Percentiles rank a stretch among this genome's conserved stretches.
These are phyloP conservation scores for Pangasius larnaudii DNA, from an alignment of 2,797 vertebrate genomes.

Conservation along the genomic window DNA sequence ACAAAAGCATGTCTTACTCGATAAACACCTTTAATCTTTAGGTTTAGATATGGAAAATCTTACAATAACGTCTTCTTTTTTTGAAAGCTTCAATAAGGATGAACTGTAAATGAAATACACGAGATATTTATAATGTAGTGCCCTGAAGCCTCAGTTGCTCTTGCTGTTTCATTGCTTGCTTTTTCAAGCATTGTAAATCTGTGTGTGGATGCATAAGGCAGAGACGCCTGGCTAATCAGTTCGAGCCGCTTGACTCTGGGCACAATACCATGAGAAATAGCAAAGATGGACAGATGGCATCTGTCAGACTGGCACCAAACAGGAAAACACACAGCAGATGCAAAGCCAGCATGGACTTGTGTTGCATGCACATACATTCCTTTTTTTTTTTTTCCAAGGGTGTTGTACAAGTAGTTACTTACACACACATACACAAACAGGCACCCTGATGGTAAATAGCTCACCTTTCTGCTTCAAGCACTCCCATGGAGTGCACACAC, in stretches of 20 bases:
- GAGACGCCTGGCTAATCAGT: slow-evolving; percentile 51
- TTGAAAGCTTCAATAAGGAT: background rate
- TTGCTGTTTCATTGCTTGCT: slow-evolving; percentile 16
- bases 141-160: background rate
- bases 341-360: slow-evolving; percentile 11
- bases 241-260: slow-evolving; percentile 58
- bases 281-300: slow-evolving; percentile 57
- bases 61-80: background rate
- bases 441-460: slow-evolving; percentile 20
- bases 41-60: background rate
- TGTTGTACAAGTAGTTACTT: slow-evolving; percentile 10
- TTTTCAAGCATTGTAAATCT: slow-evolving; percentile 7
- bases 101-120: background rate
- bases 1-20: background rate
- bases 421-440: slow-evolving; percentile 29
- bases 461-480: slow-evolving; percentile 19
- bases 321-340: slow-evolving; percentile 45
- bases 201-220: slow-evolving; percentile 44
- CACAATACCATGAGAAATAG: slow-evolving; percentile 45
- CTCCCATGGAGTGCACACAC: background rate
- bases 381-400: background rate
- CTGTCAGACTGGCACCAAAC: slow-evolving; percentile 55
- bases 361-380: slow-evolving; percentile 10
- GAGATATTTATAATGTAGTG: background rate
- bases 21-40: background rate